Percentiles rank a stretch among this genome's conserved stretches.
phyloP scores from a whole-genome alignment of 2,113 vertebrate species.

The Synodontis membranacea region DNA sequence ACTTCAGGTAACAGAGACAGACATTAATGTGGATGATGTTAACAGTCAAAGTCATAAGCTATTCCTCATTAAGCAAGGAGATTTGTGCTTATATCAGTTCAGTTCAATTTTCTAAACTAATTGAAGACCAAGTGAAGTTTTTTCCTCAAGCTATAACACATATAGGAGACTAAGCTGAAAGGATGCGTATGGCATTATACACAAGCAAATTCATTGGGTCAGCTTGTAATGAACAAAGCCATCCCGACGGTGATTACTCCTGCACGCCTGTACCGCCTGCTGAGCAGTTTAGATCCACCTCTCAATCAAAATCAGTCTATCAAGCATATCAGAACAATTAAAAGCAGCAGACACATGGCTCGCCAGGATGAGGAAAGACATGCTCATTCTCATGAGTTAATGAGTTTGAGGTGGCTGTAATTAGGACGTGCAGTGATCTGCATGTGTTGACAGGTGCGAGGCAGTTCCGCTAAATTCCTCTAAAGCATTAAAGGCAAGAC shows the following conservation, averaged over 20 bases:
- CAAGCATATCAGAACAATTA: constrained; percentile 47
- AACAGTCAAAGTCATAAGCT: not conserved
- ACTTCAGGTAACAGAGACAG: not conserved
- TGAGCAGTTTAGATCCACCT: constrained; percentile 36
- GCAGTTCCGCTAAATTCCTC: constrained; percentile 27
- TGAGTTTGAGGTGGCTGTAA: constrained; percentile 41
- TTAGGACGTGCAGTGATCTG: constrained; percentile 40
- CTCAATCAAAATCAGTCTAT: constrained; percentile 51
- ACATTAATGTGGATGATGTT: not conserved
- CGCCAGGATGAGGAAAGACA: constrained; percentile 27
- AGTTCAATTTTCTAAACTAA: not conserved
- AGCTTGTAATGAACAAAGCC: constrained; percentile 3
- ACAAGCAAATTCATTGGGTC: constrained; percentile 3
- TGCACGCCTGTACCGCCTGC: constrained; percentile 10
- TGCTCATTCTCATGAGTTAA: constrained; percentile 45
- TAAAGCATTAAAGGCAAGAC: constrained; percentile 30
- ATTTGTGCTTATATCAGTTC: not conserved
- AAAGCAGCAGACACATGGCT: constrained; percentile 27
- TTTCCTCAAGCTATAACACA: not conserved
- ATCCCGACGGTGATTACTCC: constrained; percentile 1
- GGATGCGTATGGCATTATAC: not conserved
- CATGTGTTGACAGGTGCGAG: constrained; percentile 36
- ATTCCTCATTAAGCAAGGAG: not conserved
- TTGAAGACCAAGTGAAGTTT: not conserved
- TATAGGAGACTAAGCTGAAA: constrained; percentile 1